Base-by-base conservation (phyloP, 2,113 vertebrate genomes). In the Oriolus oriolus region DNA sequence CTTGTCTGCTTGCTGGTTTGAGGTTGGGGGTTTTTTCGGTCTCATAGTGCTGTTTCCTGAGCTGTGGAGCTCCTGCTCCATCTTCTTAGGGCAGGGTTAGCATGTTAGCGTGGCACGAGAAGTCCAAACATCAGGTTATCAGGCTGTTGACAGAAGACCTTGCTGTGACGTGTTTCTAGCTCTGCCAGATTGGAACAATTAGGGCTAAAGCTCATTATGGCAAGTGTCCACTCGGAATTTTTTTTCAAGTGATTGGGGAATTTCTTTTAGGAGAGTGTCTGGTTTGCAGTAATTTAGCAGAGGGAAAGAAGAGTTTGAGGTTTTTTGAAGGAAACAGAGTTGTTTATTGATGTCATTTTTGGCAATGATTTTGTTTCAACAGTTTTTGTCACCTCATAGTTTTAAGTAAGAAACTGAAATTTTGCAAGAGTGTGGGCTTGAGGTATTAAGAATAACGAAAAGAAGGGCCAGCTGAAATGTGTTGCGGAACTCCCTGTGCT, bases 321-420 rank as follows among this genome's bases (percentile, higher is more conserved):
- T 41, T 45, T 92, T 88, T 92, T 74, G 71, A 74, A 45, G 71
- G 83, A 90, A 86, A 27, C 23, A 30, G 28, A 10, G n/a, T 22
- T 92, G 68, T 80, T 94, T 86, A 73, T 79, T 77, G 63, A 66
- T 16, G 3, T 83, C 6, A 19, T 26, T 93, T 92, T 88, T 77
- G 83, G 76, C 4, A 28, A n/a, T 76, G 24, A 57, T 77, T 80
- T 87, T 80, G 21, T 83, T 83, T 70, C 33, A 88, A 70, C 26
- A 5, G 20, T 88, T 95, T 90, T 79, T 83, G 83, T 90, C 35
- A 45, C 76, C 26, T 95, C 27, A 10, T 41, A 77, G 79, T 81
- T 92, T 84, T 66, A 84, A 45, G 76, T 61, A 77, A 93, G 30
- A 71, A 84, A 41, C 83, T 77, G 54, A 65, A 60, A 35, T 92